Conservation (phyloP, 2,113 vertebrate genomes). For the Oncorhynchus mykiss region DNA sequence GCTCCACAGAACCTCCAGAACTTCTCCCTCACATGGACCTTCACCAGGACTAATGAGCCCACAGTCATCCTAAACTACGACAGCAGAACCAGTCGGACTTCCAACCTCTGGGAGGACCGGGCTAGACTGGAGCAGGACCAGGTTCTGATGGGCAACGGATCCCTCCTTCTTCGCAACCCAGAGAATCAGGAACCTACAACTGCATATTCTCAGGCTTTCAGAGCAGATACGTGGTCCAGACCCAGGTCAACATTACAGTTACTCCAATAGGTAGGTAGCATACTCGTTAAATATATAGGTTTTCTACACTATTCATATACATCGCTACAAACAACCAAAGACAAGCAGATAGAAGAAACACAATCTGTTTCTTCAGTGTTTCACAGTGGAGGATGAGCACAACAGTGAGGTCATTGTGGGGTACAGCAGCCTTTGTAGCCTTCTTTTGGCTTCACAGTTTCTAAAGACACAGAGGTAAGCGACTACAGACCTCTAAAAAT, state of each 20-base stretch:
- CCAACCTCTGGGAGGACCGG: conserved; percentile 62
- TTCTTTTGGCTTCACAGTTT: conserved; percentile 69
- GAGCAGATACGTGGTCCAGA: conserved; percentile 60
- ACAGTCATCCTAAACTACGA: conserved; percentile 66
- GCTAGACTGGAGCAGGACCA: conserved; percentile 62
- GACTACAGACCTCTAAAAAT: not conserved
- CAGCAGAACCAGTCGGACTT: conserved; percentile 53
- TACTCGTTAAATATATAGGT: not conserved
- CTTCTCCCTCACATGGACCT: conserved; percentile 74
- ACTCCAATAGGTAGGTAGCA: conserved; percentile 58
- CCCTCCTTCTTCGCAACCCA: conserved; percentile 62
- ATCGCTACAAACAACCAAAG: not conserved
- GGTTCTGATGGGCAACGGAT: conserved; percentile 62
- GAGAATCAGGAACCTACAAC: conserved; percentile 53
- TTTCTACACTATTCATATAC: not conserved
- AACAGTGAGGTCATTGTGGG: conserved; percentile 67
- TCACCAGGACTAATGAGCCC: conserved; percentile 49
- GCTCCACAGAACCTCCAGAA: conserved; percentile 60
- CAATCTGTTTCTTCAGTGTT: no score
- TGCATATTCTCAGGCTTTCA: conserved; percentile 66
- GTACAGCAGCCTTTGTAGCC: conserved; percentile 65
- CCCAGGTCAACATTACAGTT: conserved; percentile 65
- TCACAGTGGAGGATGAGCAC: conserved; percentile 57
- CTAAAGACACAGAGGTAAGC: conserved; percentile 60
- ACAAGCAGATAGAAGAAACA: not conserved